Base-by-base conservation (phyloP, 2,888 invertebrate species). In the Polia nebulosa region DNA sequence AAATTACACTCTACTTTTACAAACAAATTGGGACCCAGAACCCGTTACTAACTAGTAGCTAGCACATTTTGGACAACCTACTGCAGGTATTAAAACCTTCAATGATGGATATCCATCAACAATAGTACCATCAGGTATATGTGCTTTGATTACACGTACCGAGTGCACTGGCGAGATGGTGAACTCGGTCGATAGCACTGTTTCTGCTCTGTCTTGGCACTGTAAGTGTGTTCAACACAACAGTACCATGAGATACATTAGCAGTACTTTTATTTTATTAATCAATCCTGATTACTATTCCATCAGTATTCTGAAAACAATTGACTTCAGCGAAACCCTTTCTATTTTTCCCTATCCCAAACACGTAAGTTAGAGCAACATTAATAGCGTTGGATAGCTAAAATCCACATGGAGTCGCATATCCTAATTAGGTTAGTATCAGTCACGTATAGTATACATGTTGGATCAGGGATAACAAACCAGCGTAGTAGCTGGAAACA, bases 401-500 rank as follows among this genome's bases (percentile, higher is more conserved):
- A 49, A 58, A 58, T 41, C 45, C 29, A 61, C 29, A 34, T 62
- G 45, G 44, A 71, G 9, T 32, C n/a, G 25, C 27, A 44, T 52
- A 39, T 36, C 49, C 20, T 68, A 51, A 76, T 78, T 56, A 25
- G 3, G n/a, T 76, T 61, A 59, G 67, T 41, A 55, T 67, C 56
- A 60, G 76, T 61, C 53, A 67, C 44, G 51, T 11, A n/a, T 56
- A 25, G n/a, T 52, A 41, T 57, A 65, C 57, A 57, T 53, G 57
- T 64, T 55, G 36, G 47, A 74, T 61, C 34, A 45, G 11, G 51
- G 41, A 47, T 57, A 59, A 51, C 41, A 32, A 20, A 32, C 32
- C 36, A 32, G 22, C 9, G 15, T 32, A 32, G 52, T 52, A 27
- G 22, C 22, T 75, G 17, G 25, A 57, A 58, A 34, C 45, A 22